Conservation (phyloP, 2,113 vertebrate species). For the Spheniscus mendiculus region DNA sequence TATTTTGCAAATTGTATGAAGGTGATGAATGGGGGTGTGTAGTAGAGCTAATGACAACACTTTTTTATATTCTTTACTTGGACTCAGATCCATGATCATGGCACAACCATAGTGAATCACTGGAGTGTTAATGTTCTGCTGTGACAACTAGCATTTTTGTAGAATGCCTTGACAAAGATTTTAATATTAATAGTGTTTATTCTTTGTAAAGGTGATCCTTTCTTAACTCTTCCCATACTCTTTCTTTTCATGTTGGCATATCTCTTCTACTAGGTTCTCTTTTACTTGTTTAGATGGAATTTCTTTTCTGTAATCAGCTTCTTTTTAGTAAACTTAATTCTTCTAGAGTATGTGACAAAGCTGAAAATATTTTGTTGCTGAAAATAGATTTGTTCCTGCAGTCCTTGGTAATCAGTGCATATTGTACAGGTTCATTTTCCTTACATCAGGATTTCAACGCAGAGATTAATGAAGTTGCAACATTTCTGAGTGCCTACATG, state of each 20-base stretch:
- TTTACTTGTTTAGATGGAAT: neutral
- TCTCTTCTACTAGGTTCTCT: neutral
- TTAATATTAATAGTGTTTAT: neutral
- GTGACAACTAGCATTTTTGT: neutral
- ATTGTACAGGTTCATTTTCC: neutral
- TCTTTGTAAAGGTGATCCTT: neutral
- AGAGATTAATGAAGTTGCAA: neutral
- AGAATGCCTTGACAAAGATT: neutral
- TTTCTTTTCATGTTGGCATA: neutral
- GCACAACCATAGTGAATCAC: slow-evolving; percentile 63
- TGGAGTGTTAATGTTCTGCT: slow-evolving; percentile 41
- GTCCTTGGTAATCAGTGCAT: neutral
- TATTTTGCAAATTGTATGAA: neutral
- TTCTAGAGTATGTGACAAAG: neutral
- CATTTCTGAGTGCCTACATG: neutral
- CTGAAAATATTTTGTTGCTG: neutral
- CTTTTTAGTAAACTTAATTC: neutral
- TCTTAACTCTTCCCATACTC: neutral
- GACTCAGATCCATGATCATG: neutral
- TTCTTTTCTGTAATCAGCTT: neutral
- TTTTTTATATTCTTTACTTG: neutral
- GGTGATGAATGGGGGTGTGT: neutral
- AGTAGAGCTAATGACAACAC: neutral
- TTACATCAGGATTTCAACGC: neutral
- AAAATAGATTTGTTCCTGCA: neutral